Evolutionary conservation across 2,797 vertebrate genomes (phyloP).

Genomic region (Crossoptilon crossoptilon): DNA sequence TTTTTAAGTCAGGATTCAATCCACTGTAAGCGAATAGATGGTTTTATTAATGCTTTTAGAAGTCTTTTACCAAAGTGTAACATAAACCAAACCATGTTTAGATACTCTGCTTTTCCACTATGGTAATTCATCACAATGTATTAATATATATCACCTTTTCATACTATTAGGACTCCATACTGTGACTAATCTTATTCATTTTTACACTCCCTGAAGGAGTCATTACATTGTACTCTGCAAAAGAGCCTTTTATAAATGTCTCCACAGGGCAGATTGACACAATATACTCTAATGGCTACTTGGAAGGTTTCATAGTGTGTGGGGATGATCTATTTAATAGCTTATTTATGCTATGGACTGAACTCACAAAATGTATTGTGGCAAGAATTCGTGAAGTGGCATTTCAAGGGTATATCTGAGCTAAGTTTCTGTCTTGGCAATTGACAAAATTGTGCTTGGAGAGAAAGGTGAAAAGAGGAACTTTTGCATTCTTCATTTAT

Average conservation of each 20-base stretch:
- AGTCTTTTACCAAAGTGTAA: not conserved
- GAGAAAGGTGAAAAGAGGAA: not conserved
- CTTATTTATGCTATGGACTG: not conserved
- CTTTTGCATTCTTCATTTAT: not conserved
- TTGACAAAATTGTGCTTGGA: not conserved
- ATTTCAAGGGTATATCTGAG: not conserved
- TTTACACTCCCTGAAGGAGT: conserved; percentile 43
- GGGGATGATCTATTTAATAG: not conserved
- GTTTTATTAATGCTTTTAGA: not conserved
- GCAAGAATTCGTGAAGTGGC: not conserved
- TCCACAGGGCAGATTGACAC: not conserved
- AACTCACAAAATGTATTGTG: not conserved
- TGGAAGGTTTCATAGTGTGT: not conserved
- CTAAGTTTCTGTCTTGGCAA: not conserved
- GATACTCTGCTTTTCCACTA: not conserved
- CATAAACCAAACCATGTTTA: not conserved
- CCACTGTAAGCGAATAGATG: not conserved
- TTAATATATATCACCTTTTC: conserved; percentile 49
- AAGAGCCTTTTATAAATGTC: conserved; percentile 4
- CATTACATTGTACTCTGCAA: not conserved
- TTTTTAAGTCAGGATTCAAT: not conserved
- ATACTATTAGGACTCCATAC: conserved; percentile 2
- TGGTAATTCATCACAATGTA: conserved; percentile 6
- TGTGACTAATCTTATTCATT: conserved; percentile 44
- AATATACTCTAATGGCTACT: not conserved